Conservation (phyloP, 2,797 vertebrate species). For the Scolopax bukidnonensis region DNA sequence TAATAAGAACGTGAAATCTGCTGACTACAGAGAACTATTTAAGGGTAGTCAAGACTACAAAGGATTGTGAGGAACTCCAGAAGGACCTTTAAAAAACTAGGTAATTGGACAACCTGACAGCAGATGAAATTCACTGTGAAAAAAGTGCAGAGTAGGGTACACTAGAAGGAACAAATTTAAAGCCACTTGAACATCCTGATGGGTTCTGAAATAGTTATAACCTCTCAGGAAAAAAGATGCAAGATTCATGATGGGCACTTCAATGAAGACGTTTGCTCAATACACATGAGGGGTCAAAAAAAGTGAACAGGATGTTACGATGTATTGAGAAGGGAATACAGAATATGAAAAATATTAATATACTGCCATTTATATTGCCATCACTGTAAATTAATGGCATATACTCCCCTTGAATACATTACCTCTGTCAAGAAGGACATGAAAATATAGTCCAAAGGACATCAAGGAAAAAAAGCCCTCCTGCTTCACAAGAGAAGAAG, state of each 20-base stretch:
- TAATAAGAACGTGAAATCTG: conserved; percentile 64
- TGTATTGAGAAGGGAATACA: conserved; percentile 61
- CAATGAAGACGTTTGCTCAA: conserved; percentile 52
- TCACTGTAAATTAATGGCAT: conserved; percentile 62
- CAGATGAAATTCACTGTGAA: conserved; percentile 69
- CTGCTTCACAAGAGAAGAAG: background rate
- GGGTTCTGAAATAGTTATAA: conserved; percentile 65
- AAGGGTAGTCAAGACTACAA: conserved; percentile 34
- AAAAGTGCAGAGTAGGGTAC: conserved; percentile 63
- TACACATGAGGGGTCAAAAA: conserved; percentile 57
- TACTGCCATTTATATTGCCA: conserved; percentile 66
- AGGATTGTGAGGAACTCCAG: conserved; percentile 48
- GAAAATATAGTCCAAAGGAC: conserved; percentile 56
- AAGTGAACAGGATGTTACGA: conserved; percentile 36
- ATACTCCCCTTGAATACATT: conserved; percentile 54
- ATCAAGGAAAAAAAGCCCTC: conserved; percentile 43
- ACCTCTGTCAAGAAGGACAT: conserved; percentile 57
- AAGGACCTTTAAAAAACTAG: conserved; percentile 69
- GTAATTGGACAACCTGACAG: conserved; percentile 70
- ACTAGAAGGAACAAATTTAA: conserved; percentile 65
- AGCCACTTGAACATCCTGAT: conserved; percentile 57
- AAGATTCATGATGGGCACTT: conserved; percentile 26
- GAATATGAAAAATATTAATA: conserved; percentile 69
- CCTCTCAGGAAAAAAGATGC: conserved; percentile 61
- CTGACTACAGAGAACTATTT: conserved; percentile 49